Conservation (phyloP, 1,140 invertebrate genomes). For the Homalodisca vitripennis region DNA sequence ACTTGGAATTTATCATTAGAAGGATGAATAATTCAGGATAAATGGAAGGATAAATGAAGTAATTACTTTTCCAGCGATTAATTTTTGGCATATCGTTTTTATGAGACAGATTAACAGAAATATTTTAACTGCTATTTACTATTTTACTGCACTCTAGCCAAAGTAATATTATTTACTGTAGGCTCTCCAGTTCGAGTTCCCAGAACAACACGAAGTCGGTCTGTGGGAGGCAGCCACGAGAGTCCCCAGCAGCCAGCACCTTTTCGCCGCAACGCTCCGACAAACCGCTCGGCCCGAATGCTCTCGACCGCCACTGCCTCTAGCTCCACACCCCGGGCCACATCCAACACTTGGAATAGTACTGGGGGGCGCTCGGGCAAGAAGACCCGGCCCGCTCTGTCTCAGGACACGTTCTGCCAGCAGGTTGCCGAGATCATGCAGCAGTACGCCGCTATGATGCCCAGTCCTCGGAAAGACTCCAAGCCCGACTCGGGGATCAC, state of each 20-base stretch:
- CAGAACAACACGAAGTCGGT: constrained; percentile 42
- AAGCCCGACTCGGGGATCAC: constrained; percentile 50
- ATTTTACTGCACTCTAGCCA: no score
- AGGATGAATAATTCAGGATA: no score
- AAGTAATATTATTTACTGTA: no score
- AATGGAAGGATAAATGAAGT: no score
- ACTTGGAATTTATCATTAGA: no score
- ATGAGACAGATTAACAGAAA: no score
- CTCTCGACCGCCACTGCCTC: constrained; percentile 48
- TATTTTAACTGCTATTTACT: no score
- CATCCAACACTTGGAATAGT: constrained; percentile 66
- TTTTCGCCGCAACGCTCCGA: constrained; percentile 35
- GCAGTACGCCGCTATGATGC: constrained; percentile 45
- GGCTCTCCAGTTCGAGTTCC: constrained; percentile 48
- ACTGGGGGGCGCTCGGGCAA: constrained; percentile 51
- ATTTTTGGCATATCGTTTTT: no score
- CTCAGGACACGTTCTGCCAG: constrained; percentile 64
- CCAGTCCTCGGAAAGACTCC: constrained; percentile 56
- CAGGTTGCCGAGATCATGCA: constrained; percentile 50
- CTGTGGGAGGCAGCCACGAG: constrained; percentile 42
- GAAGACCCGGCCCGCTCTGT: constrained; percentile 59
- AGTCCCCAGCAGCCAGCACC: constrained; percentile 39
- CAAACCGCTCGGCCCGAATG: constrained; percentile 32
- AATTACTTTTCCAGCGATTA: no score
- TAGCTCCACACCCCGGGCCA: constrained; percentile 52